Conservation (phyloP, 2,888 invertebrate genomes). For the Scaptomyza flava region DNA sequence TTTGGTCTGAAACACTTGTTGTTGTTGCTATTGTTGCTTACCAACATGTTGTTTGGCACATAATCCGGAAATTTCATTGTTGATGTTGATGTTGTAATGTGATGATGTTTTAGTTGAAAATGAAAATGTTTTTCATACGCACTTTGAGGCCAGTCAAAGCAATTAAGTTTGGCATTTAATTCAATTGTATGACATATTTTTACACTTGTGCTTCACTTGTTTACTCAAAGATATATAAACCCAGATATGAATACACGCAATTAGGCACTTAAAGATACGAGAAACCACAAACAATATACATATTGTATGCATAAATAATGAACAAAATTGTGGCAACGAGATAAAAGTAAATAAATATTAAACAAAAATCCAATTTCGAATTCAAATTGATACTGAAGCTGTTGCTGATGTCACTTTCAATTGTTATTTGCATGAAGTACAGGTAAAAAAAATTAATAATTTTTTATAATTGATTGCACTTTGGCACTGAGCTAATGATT, state of each 20-base stretch:
- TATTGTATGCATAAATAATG: slow-evolving; percentile 24
- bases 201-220: slow-evolving; percentile 38
- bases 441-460: slow-evolving; percentile 7
- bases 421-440: slow-evolving; percentile 31
- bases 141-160: slow-evolving; percentile 58
- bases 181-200: slow-evolving; percentile 60
- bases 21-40: slow-evolving; percentile 56
- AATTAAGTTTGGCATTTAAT: slow-evolving; percentile 63
- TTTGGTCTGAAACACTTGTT: slow-evolving; percentile 16
- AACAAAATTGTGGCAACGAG: slow-evolving; percentile 32
- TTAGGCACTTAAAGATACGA: slow-evolving; percentile 46
- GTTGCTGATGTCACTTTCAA: slow-evolving; percentile 68
- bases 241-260: slow-evolving; percentile 54
- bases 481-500: slow-evolving; percentile 59
- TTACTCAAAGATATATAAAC: slow-evolving; percentile 27
- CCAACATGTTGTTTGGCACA: slow-evolving; percentile 83
- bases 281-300: slow-evolving; percentile 27
- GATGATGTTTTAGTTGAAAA: slow-evolving; percentile 34
- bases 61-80: slow-evolving; percentile 83
- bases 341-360: slow-evolving; percentile 18
- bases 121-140: slow-evolving; percentile 60
- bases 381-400: slow-evolving; percentile 15
- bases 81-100: slow-evolving; percentile 17
- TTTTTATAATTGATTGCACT: slow-evolving; percentile 40
- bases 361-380: slow-evolving; percentile 10